Base-by-base conservation (phyloP, 2,113 vertebrate species). In the Regulus satrapa region DNA sequence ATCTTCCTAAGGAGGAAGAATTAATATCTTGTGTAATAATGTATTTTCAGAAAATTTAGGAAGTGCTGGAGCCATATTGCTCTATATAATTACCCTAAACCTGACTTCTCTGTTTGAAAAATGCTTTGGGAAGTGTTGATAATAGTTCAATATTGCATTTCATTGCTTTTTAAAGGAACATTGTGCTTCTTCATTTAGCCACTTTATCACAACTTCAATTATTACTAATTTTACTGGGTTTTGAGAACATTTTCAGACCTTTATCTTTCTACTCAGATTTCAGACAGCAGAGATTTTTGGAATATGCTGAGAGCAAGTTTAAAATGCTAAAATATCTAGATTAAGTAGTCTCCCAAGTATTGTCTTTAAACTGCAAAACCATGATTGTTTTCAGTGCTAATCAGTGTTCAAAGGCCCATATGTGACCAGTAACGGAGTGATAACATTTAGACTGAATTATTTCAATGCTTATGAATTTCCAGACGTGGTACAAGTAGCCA, bases 401-500 rank as follows among this genome's bases (percentile, higher is more conserved):
- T 78, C 32, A 16, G 7, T 46, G 15, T 14, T 48, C 29, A 34
- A 5, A 49, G 24, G 12, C 29, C 26, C 55, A 18, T 4, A 7
- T 12, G 18, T 68, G 49, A 62, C 24, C 40, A 64, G 7, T 8
- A 20, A 25, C 2, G 23, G 12, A 28, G 31, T 11, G 10, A 43
- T n/a, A 56, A 32, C 4, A 8, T 31, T 89, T 45, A 36, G 26
- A 24, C 8, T 69, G 38, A 15, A 12, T 48, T 74, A 41, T 23
- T 66, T 8, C 25, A 41, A 55, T 89, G 21, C 16, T 69, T 29
- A 3, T 18, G 13, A 32, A 36, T 58, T 93, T 58, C 32, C 46
- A 73, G 38, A 3, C 5, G 5, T 56, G 2, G 0, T 11, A 5
- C 31, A 48, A 13, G 29, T 7, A 41, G 4, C 45, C 18, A 18